Percentiles rank a stretch among this genome's conserved stretches.
These are phyloP conservation scores for Hippocampus barbouri DNA, from an alignment of 2,113 vertebrate species.

Conservation along the genomic window DNA sequence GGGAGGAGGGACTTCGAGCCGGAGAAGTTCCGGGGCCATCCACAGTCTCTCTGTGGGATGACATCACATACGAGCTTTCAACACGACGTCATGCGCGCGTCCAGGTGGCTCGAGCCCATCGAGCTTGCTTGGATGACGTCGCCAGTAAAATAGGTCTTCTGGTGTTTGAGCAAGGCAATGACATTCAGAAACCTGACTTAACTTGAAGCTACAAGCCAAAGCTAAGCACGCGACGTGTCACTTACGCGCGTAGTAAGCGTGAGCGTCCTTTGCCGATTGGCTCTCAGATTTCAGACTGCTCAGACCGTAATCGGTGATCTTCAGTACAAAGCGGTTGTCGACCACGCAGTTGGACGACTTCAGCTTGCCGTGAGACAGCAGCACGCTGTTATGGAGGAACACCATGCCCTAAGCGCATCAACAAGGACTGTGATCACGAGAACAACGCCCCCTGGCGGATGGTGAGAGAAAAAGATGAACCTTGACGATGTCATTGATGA, in stretches of 20 bases:
- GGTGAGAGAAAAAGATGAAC: conserved; percentile 45
- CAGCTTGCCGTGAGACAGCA: conserved; percentile 88
- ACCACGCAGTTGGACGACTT: conserved; percentile 96
- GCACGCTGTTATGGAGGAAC: conserved; percentile 87
- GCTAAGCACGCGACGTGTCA: too few species aligned
- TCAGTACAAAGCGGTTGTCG: conserved; percentile 91
- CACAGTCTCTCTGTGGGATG: conserved; percentile 81
- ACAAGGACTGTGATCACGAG: background rate
- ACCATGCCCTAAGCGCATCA: conserved; percentile 85
- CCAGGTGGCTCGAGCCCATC: too few species aligned
- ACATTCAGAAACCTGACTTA: background rate
- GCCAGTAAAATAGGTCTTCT: too few species aligned
- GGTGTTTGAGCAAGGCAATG: too few species aligned
- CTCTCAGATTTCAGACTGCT: conserved; percentile 76
- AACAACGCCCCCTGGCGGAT: background rate
- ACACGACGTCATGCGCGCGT: background rate
- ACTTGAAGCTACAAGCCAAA: too few species aligned
- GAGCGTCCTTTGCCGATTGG: conserved; percentile 70
- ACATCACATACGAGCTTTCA: background rate
- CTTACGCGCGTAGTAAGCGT: conserved; percentile 87
- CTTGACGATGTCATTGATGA: conserved; percentile 89
- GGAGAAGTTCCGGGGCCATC: conserved; percentile 85
- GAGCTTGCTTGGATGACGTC: too few species aligned
- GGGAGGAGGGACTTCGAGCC: conserved; percentile 70
- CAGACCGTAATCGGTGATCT: conserved; percentile 92